Evolutionary conservation across 2,113 vertebrate species (phyloP), one percentile per base, ranked within the genome.

Genomic region (Ammodramus savannarum): DNA sequence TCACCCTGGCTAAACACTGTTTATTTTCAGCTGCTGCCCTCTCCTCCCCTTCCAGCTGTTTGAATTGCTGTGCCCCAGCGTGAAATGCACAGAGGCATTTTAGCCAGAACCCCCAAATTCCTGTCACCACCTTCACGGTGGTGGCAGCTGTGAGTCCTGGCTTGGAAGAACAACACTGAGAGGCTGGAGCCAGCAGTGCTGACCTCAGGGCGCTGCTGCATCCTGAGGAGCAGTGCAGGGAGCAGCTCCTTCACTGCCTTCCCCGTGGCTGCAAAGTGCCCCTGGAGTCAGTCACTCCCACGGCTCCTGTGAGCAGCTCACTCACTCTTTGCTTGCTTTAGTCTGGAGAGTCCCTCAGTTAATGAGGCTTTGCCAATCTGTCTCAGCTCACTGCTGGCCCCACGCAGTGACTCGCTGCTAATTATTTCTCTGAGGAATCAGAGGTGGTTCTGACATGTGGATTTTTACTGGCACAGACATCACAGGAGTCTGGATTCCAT

Each of bases 21-120:
- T 95, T 80, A 26, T 93, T 91, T 84, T 78, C 97, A 92, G 67
- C 92, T 77, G 95, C 93, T 95, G 46, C 49, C 74, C 66, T 88
- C 77, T 65, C 55, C 58, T 80, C 34, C 66, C 67, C 55, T 75
- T 82, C 85, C 96, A 97, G 95, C 89, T 96, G 95, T 67, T 95
- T 20, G 5, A 2, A 2, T 59, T 6, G 5, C 68, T 19, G 5
- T 78, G 89, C 67, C 85, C 46, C 10, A 6, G 69, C 9, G 0
- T 90, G 80, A 95, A 90, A 90, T 20, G 12, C 63, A 51, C 0
- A 18, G 66, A 54, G 71, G 59, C 2, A 4, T 94, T 85, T 89
- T 15, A 90, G 63, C 87, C 88, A 83, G 34, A 89, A 52, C 26
- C 48, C 93, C 73, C 73, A 62, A 52, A 85, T 63, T 92, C 44